Base-by-base conservation (phyloP, 2,113 vertebrate genomes). In the Vireo altiloquus region DNA sequence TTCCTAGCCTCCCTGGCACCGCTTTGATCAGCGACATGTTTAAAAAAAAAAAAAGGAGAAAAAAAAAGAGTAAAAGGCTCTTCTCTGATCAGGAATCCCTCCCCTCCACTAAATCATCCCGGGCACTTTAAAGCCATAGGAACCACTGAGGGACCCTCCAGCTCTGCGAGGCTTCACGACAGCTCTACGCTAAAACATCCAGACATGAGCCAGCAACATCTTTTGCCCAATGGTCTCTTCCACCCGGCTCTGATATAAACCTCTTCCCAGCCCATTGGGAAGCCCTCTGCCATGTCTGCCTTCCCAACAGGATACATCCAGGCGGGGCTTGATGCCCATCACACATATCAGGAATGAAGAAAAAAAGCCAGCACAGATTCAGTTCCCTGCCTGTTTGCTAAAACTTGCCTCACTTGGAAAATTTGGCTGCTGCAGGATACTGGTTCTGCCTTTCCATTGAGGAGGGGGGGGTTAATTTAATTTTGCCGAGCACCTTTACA, bases 71-170 rank as follows among this genome's bases (percentile, higher is more conserved):
- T 53, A 94, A 94, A 94, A 97, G 85, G 87, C 76, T 91, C 86
- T 93, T 96, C 95, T 97, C 93, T 95, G 97, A 97, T 95, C 91
- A 96, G 84, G 88, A 92, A 97, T 96, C 96, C 83, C 92, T 95
- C 86, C 90, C 87, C 88, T 95, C 80, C 72, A 94, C 92, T 97
- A 97, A 97, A 98, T 97, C 96, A 97, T 95, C 46, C 64, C 0
- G 5, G 72, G 86, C 96, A 95, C 89, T 97, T 96, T 94, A 94
- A 96, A 96, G 89, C 87, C 64, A 68, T 61, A 94, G 90, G 93
- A 95, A 82, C 66, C 77, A 95, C 53, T 89, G 89, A 91, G 91
- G 92, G 78, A 91, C 90, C 49, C 54, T 86, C 82, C 81, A 93
- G 94, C 88, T 96, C 96, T 97, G 96, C 0, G 78, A 95, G 94